phyloP scores from a whole-genome alignment of 1,140 invertebrate genomes.

The Protaetia brevitarsis region DNA sequence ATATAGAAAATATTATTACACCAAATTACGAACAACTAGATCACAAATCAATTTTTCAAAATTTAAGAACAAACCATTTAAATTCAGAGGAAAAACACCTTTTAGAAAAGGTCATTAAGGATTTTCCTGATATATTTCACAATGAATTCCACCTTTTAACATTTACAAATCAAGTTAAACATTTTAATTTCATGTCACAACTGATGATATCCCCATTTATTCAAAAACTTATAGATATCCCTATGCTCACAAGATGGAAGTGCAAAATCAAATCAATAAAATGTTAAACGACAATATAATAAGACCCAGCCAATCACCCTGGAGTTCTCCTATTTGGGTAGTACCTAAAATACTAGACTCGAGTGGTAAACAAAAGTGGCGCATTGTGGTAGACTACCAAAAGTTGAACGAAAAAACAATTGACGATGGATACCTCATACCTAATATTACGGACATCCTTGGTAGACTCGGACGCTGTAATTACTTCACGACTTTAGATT shows the following conservation, averaged over 20 bases:
- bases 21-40: not conserved
- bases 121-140: not conserved
- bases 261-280: slow-evolving; percentile 41
- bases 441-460: no score
- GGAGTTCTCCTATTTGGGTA: slow-evolving; percentile 46
- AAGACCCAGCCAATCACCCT: slow-evolving; percentile 43
- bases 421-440: no score
- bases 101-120: not conserved
- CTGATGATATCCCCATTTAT: no score
- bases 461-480: no score
- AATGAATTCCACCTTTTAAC: no score
- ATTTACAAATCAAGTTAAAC: no score
- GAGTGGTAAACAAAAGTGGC: slow-evolving; percentile 41
- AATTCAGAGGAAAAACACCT: not conserved
- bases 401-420: no score
- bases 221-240: slow-evolving; percentile 45
- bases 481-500: no score
- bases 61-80: not conserved
- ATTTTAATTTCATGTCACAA: no score
- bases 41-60: not conserved
- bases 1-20: not conserved
- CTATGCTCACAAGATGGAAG: slow-evolving; percentile 40
- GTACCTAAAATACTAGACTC: slow-evolving; percentile 40
- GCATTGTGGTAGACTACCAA: no score
- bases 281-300: slow-evolving; percentile 40